Evolutionary conservation across 2,797 vertebrate genomes (phyloP), one percentile per base, ranked within the genome.

Genomic region (Spinibarbus caldwelli): DNA sequence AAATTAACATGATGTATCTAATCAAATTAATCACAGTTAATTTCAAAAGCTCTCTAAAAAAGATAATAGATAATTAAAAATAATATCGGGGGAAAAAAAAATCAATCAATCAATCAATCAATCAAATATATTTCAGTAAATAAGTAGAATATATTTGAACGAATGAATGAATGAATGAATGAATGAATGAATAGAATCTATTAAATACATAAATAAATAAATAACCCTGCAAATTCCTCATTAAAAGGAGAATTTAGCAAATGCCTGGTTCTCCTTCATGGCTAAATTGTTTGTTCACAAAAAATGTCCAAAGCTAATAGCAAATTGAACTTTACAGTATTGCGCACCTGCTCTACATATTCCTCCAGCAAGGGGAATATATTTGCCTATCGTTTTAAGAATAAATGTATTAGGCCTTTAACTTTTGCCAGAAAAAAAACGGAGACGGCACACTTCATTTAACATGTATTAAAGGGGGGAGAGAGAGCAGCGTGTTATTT

Each of bases 391-490:
- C 87, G 82, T 82, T 90, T 88, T 87, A 88, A 86, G 88, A 90
- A 89, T 90, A 88, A 90, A 90, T 88, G 88, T 85, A 88, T 90
- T 80, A 84, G 79, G 72, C 87, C 89, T 86, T 86, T 72, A 90
- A 87, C 86, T 87, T 89, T 88, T 86, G 86, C 86, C 54, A 54
- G 68, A 78, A 76, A 88, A 76, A 88, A 86, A 86, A 84, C 87
- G 80, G 85, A 88, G 89, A 90, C 73, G 68, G 83, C 85, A 84
- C 85, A 89, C 85, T 90, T 91, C 87, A 91, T 91, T 91, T 89
- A 88, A 89, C 89, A 91, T 91, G 87, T 91, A 90, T 90, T 90
- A 90, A 87, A 88, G 88, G 66, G 76, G 79, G 64, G 87, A 78
- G 87, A 80, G 86, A 87, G 75, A 86, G 89, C 85, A 83, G 87